Evolutionary conservation across 92 coral and sea anemone genomes (phyloP).

Genomic region (Micromussa lordhowensis): DNA sequence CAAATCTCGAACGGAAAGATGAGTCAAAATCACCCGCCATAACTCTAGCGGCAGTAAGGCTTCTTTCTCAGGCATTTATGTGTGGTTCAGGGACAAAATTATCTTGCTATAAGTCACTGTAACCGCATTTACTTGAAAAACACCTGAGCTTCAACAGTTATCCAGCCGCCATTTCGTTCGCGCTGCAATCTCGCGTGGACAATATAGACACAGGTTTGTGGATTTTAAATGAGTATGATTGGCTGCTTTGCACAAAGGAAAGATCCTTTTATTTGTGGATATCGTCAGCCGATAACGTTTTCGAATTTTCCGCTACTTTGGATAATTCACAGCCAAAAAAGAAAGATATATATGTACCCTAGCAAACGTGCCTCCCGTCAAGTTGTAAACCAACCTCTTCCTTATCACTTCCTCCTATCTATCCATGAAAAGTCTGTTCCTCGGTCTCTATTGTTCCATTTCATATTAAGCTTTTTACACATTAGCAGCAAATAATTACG

Average conservation of each 20-base stretch:
- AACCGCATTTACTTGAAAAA: conserved; percentile 4
- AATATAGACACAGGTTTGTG: background rate
- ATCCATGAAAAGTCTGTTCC: no score
- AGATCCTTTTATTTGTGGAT: background rate
- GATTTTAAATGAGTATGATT: conserved; percentile 21
- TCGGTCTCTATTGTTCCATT: no score
- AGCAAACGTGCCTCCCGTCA: no score
- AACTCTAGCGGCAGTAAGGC: conserved; percentile 85
- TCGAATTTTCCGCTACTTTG: no score
- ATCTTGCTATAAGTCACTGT: background rate
- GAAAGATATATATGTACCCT: no score
- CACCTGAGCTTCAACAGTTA: conserved; percentile 15
- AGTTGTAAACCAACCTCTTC: no score
- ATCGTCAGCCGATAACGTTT: no score
- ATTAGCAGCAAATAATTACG: no score
- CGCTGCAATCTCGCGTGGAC: conserved; percentile 20
- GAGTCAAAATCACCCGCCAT: conserved; percentile 92
- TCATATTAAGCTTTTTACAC: no score
- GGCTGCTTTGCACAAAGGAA: conserved; percentile 3
- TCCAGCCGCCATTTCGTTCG: conserved; percentile 5
- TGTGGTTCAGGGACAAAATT: background rate
- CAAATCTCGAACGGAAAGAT: conserved; percentile 79
- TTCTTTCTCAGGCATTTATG: conserved; percentile 86
- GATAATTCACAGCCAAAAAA: no score
- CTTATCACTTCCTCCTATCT: no score